These are phyloP conservation scores for Cosmorhoe ocellata DNA, from an alignment of 2,888 invertebrate species.

Conservation along the genomic window DNA sequence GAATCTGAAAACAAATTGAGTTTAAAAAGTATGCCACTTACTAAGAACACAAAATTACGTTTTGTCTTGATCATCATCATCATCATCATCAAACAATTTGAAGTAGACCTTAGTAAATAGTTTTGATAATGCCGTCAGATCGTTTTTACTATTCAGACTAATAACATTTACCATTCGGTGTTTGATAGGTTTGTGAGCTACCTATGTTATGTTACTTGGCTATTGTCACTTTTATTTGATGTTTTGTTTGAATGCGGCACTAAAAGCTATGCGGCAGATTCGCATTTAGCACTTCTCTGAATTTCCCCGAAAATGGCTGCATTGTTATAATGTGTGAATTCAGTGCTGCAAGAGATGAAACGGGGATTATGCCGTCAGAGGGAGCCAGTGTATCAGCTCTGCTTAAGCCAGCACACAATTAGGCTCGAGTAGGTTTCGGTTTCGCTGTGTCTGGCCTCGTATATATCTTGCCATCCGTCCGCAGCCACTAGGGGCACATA, in stretches of 20 bases:
- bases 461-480: slow-evolving; percentile 79
- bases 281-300: background rate
- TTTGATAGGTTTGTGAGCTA: too few relatives aligned
- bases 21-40: background rate
- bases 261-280: background rate
- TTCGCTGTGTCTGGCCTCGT: slow-evolving; percentile 66
- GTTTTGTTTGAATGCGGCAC: background rate
- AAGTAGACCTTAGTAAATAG: too few relatives aligned
- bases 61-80: too few relatives aligned
- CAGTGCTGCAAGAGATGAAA: slow-evolving; percentile 37
- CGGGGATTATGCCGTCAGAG: slow-evolving; percentile 64
- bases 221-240: too few relatives aligned
- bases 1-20: slow-evolving; percentile 75
- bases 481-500: slow-evolving; percentile 80
- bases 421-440: slow-evolving; percentile 72
- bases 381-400: slow-evolving; percentile 59
- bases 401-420: slow-evolving; percentile 77
- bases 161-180: too few relatives aligned
- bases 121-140: too few relatives aligned
- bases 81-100: too few relatives aligned
- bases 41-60: too few relatives aligned
- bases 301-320: background rate
- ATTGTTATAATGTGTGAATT: slow-evolving; percentile 1
- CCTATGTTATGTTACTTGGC: too few relatives aligned
- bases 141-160: too few relatives aligned